Evolutionary conservation across 2,797 vertebrate species (phyloP).

Genomic region (Enteromius anoplus): DNA sequence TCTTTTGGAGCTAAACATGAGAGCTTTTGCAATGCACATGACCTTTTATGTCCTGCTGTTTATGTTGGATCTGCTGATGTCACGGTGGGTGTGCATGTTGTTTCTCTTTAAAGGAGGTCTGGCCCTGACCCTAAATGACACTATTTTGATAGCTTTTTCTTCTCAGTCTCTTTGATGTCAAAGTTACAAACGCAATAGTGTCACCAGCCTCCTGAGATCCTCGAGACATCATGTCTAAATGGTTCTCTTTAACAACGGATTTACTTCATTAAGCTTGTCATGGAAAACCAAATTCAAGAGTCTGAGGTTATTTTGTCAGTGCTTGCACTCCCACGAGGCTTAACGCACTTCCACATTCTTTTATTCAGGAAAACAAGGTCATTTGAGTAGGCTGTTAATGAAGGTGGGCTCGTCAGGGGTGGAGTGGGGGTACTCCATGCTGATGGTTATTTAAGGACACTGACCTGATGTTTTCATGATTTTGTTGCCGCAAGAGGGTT

Average conservation of each 20-base stretch:
- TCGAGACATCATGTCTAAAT: constrained; percentile 11
- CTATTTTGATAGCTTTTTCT: constrained; percentile 56
- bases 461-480: neutral
- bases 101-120: constrained; percentile 62
- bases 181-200: neutral
- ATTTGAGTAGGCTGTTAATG: constrained; percentile 33
- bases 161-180: constrained; percentile 22
- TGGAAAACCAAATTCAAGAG: constrained; percentile 4
- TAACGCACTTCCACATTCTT: constrained; percentile 44
- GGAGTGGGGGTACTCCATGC: neutral
- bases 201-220: neutral
- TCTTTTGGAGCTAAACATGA: constrained; percentile 38
- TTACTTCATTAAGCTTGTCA: constrained; percentile 51
- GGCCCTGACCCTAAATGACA: constrained; percentile 72
- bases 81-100: constrained; percentile 48
- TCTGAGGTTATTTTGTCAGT: constrained; percentile 39
- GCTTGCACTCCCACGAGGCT: constrained; percentile 41
- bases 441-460: constrained; percentile 19
- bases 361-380: constrained; percentile 49
- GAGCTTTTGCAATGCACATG: constrained; percentile 45
- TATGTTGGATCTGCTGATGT: constrained; percentile 41
- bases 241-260: constrained; percentile 41
- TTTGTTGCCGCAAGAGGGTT: neutral
- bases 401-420: constrained; percentile 13
- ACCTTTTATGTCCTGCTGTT: constrained; percentile 40